Conservation (phyloP, 2,113 vertebrate species). For the Semicossyphus pulcher region DNA sequence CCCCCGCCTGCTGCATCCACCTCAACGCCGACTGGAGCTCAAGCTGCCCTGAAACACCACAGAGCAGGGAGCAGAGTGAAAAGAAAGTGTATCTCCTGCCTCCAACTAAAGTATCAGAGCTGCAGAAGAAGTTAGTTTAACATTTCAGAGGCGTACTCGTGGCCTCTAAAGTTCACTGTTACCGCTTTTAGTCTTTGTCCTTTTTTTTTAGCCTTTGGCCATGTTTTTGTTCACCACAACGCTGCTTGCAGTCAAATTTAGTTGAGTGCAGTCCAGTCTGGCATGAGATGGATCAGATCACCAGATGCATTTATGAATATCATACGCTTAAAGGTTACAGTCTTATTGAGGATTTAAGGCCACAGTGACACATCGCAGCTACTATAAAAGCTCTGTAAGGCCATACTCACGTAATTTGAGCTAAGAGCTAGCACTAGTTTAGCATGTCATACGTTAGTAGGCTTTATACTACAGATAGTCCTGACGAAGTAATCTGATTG, state of each 20-base stretch:
- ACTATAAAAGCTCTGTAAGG: background rate
- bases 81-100: background rate
- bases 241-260: slow-evolving; percentile 11
- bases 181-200: slow-evolving; percentile 16
- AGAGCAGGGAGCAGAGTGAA: background rate
- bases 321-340: background rate
- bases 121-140: slow-evolving; percentile 1
- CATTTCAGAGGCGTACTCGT: background rate
- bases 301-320: background rate
- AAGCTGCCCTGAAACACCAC: slow-evolving; percentile 21
- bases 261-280: background rate
- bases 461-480: background rate
- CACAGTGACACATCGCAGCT: background rate
- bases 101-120: background rate
- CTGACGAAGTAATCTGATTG: background rate
- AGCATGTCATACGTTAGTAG: background rate
- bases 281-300: background rate
- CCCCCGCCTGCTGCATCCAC: slow-evolving; percentile 2
- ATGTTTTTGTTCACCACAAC: slow-evolving; percentile 10
- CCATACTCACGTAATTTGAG: no score
- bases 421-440: no score
- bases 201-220: background rate
- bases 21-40: slow-evolving; percentile 3
- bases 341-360: background rate
- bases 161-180: background rate